phyloP scores from a whole-genome alignment of 2,113 vertebrate genomes.

The Pluvianellus socialis region DNA sequence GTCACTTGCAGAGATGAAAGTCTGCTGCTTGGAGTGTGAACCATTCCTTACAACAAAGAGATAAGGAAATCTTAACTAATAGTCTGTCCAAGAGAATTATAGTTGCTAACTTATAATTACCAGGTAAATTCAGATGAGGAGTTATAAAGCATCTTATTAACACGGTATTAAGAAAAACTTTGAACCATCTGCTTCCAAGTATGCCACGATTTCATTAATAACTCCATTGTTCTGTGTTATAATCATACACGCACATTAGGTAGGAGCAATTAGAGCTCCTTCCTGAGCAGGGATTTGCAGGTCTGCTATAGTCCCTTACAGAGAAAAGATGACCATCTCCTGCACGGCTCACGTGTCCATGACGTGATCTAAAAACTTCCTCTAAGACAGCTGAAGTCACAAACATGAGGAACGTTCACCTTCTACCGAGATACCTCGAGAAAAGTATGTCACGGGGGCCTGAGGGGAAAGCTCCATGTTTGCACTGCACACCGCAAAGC shows the following conservation, averaged over 20 bases:
- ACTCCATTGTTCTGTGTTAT: neutral
- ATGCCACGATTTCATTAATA: neutral
- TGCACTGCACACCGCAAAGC: neutral
- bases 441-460: neutral
- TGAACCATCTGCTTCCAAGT: conserved; percentile 1
- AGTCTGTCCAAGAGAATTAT: conserved; percentile 58
- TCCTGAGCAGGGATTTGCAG: neutral
- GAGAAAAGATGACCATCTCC: neutral
- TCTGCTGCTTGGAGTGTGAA: conserved; percentile 43
- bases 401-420: neutral
- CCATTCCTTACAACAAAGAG: conserved; percentile 35
- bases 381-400: neutral
- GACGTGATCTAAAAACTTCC: neutral
- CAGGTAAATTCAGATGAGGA: conserved; percentile 67
- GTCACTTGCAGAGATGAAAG: conserved; percentile 67
- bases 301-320: neutral
- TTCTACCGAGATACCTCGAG: neutral
- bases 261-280: neutral
- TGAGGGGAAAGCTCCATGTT: neutral
- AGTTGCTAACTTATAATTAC: conserved; percentile 74
- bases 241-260: neutral
- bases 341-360: neutral
- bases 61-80: conserved; percentile 65
- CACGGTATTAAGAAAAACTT: neutral
- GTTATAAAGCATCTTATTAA: conserved; percentile 42